These are phyloP conservation scores for Tromatobia lineatoria DNA, from an alignment of 2,888 invertebrate species.

Conservation along the genomic window DNA sequence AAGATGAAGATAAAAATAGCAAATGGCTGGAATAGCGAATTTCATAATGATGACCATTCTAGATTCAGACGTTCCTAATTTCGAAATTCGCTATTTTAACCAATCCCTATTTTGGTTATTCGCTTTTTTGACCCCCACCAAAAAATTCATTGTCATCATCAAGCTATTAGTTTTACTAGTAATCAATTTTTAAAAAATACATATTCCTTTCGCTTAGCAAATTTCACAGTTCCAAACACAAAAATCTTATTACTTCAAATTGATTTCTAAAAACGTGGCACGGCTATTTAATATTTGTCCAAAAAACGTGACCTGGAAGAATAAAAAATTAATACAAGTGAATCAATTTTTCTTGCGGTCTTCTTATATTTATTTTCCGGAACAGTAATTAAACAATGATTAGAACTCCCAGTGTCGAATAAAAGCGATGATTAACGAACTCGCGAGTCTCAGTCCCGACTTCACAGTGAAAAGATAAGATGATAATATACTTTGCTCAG, in stretches of 20 bases:
- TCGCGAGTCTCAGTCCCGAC: constrained; percentile 15
- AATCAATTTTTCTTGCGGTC: not conserved
- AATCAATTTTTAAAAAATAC: too few species aligned
- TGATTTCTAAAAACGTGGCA: too few species aligned
- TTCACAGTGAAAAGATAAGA: constrained; percentile 58
- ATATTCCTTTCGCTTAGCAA: not conserved
- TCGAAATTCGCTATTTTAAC: too few species aligned
- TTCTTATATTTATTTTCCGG: not conserved
- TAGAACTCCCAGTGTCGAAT: constrained; percentile 44
- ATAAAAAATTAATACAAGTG: not conserved
- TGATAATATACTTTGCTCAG: constrained; percentile 69
- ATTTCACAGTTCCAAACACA: too few species aligned
- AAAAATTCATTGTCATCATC: too few species aligned
- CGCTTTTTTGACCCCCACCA: too few species aligned
- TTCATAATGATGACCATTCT: too few species aligned
- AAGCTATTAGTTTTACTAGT: too few species aligned
- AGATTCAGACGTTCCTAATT: too few species aligned
- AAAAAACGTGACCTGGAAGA: not conserved
- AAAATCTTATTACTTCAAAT: not conserved
- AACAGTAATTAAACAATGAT: constrained; percentile 51
- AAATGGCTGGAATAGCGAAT: too few species aligned
- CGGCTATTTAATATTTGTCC: not conserved
- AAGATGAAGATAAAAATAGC: too few species aligned
- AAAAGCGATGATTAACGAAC: constrained; percentile 60
- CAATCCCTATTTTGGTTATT: too few species aligned